Conservation (phyloP, 2,888 invertebrate species). For the Pycnomerus fuliginosus region DNA sequence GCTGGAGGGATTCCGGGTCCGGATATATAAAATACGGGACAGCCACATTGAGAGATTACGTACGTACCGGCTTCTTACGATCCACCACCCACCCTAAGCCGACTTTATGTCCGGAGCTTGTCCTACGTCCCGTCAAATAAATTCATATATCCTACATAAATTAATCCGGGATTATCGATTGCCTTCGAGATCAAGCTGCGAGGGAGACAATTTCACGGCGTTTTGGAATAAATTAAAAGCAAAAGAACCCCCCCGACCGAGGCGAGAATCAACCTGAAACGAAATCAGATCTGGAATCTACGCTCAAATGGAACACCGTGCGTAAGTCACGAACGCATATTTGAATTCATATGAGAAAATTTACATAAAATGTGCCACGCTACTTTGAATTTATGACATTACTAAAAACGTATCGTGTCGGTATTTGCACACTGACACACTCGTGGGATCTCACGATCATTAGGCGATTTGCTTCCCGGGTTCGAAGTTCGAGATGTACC, state of each 20-base stretch:
- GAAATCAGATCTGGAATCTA: conserved; percentile 24
- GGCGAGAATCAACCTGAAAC: too few species aligned
- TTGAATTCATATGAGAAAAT: conserved; percentile 38
- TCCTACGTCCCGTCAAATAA: too few species aligned
- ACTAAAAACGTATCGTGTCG: conserved; percentile 38
- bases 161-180: too few species aligned
- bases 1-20: conserved; percentile 30
- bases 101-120: conserved; percentile 7
- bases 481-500: too few species aligned
- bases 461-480: too few species aligned
- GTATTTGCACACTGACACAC: conserved; percentile 38
- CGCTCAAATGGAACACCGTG: conserved; percentile 28
- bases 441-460: too few species aligned
- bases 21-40: conserved; percentile 31
- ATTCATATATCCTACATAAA: too few species aligned
- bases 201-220: conserved; percentile 16
- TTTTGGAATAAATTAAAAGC: conserved; percentile 16
- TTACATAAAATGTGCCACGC: conserved; percentile 41
- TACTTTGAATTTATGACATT: conserved; percentile 36
- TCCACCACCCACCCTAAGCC: conserved; percentile 5
- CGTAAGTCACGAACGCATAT: conserved; percentile 40
- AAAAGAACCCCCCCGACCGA: conserved; percentile 7
- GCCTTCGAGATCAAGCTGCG: too few species aligned
- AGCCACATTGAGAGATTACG: conserved; percentile 22
- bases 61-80: conserved; percentile 11